Evolutionary conservation across 2,113 vertebrate species (phyloP).

Genomic region (Parus major): DNA sequence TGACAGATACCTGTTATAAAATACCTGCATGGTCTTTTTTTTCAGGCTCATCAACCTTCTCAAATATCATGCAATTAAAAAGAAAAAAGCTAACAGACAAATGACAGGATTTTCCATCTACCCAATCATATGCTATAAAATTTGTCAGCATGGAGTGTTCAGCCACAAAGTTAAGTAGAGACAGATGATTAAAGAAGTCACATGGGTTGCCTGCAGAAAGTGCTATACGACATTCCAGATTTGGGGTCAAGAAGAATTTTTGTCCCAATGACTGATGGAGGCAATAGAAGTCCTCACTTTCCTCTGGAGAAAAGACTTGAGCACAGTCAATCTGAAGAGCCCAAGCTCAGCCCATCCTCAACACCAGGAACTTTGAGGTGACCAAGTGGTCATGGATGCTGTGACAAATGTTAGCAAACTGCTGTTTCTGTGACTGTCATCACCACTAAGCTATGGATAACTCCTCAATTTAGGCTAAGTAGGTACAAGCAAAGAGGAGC

Average conservation of each 20-base stretch:
- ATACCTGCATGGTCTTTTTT: not conserved
- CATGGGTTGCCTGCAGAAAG: not conserved
- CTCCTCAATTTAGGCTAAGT: not conserved
- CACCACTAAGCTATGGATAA: not conserved
- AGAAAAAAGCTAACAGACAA: not conserved
- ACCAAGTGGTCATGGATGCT: not conserved
- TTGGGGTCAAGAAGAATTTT: not conserved
- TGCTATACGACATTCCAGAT: not conserved
- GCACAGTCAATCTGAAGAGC: not conserved
- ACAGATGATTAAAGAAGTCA: not conserved
- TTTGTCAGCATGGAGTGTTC: not conserved
- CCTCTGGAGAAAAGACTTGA: not conserved
- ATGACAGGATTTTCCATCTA: not conserved
- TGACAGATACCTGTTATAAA: constrained; percentile 29
- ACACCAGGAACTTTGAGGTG: not conserved
- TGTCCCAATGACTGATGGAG: not conserved
- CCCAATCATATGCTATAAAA: not conserved
- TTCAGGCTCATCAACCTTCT: not conserved
- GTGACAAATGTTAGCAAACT: not conserved
- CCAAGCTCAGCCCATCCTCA: not conserved
- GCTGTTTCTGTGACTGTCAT: not conserved
- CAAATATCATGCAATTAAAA: constrained; percentile 18
- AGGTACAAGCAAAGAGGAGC: not conserved
- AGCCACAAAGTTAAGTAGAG: not conserved
- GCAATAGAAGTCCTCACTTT: not conserved